Evolutionary conservation across 2,888 invertebrate species (phyloP).

Genomic region (Auanema freiburgensis): DNA sequence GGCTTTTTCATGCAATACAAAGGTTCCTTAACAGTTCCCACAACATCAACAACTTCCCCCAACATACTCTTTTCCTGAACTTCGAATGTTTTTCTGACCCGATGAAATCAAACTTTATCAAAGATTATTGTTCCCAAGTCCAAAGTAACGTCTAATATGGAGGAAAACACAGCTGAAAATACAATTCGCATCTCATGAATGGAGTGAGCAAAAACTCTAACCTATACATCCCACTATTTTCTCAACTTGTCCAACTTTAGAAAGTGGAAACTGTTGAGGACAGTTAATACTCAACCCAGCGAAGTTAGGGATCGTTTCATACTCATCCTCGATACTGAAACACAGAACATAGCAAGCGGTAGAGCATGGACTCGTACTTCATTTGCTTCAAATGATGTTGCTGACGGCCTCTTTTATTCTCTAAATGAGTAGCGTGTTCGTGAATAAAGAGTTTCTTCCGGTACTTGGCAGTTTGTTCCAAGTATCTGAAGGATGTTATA

Average conservation of each 20-base stretch:
- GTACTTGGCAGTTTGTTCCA: not conserved
- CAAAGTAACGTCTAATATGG: conserved; percentile 76
- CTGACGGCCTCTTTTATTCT: conserved; percentile 7
- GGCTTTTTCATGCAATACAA: conserved; percentile 88
- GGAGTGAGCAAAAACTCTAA: conserved; percentile 12
- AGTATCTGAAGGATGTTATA: conserved; percentile 14
- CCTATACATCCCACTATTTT: conserved; percentile 43
- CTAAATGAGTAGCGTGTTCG: conserved; percentile 7
- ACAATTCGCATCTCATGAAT: not conserved
- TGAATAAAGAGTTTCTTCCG: conserved; percentile 3
- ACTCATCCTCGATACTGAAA: conserved; percentile 21
- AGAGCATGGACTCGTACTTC: not conserved
- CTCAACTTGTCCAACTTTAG: conserved; percentile 28
- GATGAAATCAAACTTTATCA: conserved; percentile 73
- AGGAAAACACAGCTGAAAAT: conserved; percentile 72
- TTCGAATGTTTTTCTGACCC: no score
- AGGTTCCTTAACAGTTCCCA: conserved; percentile 83
- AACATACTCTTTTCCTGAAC: conserved; percentile 67
- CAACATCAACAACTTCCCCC: conserved; percentile 77
- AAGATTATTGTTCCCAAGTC: conserved; percentile 86
- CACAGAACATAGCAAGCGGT: not conserved
- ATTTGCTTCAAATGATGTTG: not conserved
- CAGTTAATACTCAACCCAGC: conserved; percentile 32
- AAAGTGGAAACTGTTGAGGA: conserved; percentile 7
- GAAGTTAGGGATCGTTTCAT: conserved; percentile 32